Evolutionary conservation across 2,888 invertebrate species (phyloP).

Genomic region (Drosophila meridiana): DNA sequence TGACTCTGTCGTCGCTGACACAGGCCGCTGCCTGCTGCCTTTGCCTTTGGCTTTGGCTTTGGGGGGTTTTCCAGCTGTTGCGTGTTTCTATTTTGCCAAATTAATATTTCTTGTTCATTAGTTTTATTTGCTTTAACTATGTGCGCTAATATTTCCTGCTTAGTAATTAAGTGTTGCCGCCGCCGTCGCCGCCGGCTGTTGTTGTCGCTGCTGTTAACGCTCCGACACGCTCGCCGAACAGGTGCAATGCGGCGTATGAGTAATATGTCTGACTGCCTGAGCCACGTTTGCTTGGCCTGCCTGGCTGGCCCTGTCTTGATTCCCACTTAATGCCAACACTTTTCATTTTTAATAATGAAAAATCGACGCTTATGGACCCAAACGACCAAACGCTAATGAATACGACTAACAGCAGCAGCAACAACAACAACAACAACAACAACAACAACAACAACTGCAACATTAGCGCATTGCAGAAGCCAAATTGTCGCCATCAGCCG

Average conservation of each 20-base stretch:
- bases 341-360: conserved; percentile 69
- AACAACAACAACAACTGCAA: background rate
- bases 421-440: conserved; percentile 1
- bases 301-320: conserved; percentile 33
- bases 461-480: conserved; percentile 40
- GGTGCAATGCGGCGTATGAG: conserved; percentile 73
- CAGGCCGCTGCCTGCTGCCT: background rate
- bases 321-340: conserved; percentile 69
- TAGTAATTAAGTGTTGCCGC: conserved; percentile 64
- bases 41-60: background rate
- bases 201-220: conserved; percentile 7
- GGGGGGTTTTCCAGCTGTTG: conserved; percentile 15
- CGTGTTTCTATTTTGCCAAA: conserved; percentile 65
- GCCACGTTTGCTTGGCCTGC: conserved; percentile 19
- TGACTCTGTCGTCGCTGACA: background rate
- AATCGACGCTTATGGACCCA: conserved; percentile 44
- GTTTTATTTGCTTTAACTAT: conserved; percentile 69
- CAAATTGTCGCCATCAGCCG: conserved; percentile 48
- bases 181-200: background rate
- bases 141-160: conserved; percentile 73
- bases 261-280: conserved; percentile 43
- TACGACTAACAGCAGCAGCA: conserved; percentile 19
- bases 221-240: conserved; percentile 36
- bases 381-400: conserved; percentile 53
- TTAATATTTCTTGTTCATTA: conserved; percentile 79